Evolutionary conservation across 2,888 invertebrate species (phyloP).

Genomic region (Lordiphosa andalusiaca): DNA sequence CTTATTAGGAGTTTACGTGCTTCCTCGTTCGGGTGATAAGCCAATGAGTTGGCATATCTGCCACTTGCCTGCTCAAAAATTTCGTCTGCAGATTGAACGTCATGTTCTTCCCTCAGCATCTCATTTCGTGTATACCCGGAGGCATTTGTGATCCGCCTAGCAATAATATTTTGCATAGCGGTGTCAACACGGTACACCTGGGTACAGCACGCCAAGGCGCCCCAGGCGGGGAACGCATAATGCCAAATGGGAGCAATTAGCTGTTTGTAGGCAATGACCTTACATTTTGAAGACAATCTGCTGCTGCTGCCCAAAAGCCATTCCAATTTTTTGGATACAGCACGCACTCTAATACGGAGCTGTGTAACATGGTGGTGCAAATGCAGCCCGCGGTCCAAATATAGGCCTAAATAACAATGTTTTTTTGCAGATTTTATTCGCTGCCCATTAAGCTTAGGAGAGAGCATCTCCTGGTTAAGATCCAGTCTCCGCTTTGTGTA

Average conservation of each 20-base stretch:
- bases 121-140: neutral
- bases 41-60: neutral
- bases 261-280: neutral
- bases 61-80: neutral
- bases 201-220: neutral
- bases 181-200: neutral
- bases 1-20: neutral
- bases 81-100: neutral
- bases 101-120: neutral
- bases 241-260: neutral
- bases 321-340: neutral
- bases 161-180: neutral
- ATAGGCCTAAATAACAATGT: neutral
- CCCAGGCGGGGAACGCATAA: constrained; percentile 2
- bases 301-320: neutral
- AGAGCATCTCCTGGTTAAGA: neutral
- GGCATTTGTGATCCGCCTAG: neutral
- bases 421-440: neutral
- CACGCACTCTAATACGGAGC: neutral
- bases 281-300: neutral
- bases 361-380: neutral
- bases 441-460: neutral
- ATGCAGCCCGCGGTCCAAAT: neutral
- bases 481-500: neutral
- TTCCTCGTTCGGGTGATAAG: constrained; percentile 1